Conservation (phyloP, 2,797 vertebrate species). For the Acridotheres tristis region DNA sequence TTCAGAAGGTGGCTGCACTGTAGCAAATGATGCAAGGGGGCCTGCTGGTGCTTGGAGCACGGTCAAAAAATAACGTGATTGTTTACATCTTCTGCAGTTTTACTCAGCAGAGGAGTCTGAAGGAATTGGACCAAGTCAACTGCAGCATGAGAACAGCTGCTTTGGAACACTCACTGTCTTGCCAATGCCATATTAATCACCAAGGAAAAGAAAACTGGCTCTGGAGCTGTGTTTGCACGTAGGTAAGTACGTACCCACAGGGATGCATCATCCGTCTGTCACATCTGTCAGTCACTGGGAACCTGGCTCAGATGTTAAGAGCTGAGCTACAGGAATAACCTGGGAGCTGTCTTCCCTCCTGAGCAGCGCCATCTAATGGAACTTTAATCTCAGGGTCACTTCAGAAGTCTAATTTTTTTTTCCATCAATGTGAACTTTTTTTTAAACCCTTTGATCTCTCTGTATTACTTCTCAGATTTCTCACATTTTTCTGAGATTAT, state of each 20-base stretch:
- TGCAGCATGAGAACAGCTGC: background rate
- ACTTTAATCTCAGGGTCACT: background rate
- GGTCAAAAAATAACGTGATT: fast-evolving
- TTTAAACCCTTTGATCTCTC: background rate
- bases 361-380: background rate
- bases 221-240: background rate
- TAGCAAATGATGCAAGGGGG: background rate
- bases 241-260: background rate
- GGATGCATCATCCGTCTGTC: background rate
- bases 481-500: background rate
- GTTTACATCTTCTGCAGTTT: background rate
- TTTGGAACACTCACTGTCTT: background rate
- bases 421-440: background rate
- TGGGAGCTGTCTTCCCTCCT: background rate
- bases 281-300: background rate
- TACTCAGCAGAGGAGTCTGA: background rate
- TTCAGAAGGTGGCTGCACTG: background rate
- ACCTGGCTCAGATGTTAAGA: background rate
- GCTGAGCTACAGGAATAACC: background rate
- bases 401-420: background rate
- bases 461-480: background rate
- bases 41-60: background rate
- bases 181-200: background rate
- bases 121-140: background rate
- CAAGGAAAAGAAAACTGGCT: background rate